Conservation (phyloP, 1,140 invertebrate species). For the Drosophila chauvacae region DNA sequence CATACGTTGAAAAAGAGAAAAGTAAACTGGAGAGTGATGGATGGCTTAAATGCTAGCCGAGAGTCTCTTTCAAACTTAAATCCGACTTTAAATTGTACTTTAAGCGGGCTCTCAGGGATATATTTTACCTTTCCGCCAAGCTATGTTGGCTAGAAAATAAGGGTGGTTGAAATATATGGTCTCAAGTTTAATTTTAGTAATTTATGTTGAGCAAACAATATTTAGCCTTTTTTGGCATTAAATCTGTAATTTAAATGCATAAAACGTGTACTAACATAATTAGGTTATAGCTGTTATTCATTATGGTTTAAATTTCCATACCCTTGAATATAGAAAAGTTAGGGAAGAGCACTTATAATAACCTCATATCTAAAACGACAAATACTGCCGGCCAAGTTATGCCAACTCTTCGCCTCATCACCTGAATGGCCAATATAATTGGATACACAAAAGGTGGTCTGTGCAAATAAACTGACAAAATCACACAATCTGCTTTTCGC, state of each 20-base stretch:
- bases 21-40: constrained; percentile 35
- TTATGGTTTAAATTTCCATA: not conserved
- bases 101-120: not conserved
- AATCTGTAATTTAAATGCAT: not conserved
- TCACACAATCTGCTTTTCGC: constrained; percentile 16
- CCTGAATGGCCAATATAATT: constrained; percentile 11
- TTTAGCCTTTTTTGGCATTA: not conserved
- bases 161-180: not conserved
- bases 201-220: not conserved
- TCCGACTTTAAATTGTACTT: constrained; percentile 3
- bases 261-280: not conserved
- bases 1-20: constrained; percentile 44
- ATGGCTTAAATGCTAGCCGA: constrained; percentile 41
- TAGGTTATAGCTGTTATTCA: not conserved
- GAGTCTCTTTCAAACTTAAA: constrained; percentile 15
- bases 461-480: constrained; percentile 16
- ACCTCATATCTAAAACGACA: not conserved
- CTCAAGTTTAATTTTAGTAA: not conserved
- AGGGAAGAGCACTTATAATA: too few species aligned
- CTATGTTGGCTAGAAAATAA: too few species aligned
- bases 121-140: not conserved
- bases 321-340: not conserved
- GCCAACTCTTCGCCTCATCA: not conserved
- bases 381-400: not conserved
- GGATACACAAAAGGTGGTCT: constrained; percentile 13